A percentile compares a stretch with the other conserved stretches of the same genome.
Conservation (phyloP, 2,888 invertebrate genomes). For the Euplexia lucipara region DNA sequence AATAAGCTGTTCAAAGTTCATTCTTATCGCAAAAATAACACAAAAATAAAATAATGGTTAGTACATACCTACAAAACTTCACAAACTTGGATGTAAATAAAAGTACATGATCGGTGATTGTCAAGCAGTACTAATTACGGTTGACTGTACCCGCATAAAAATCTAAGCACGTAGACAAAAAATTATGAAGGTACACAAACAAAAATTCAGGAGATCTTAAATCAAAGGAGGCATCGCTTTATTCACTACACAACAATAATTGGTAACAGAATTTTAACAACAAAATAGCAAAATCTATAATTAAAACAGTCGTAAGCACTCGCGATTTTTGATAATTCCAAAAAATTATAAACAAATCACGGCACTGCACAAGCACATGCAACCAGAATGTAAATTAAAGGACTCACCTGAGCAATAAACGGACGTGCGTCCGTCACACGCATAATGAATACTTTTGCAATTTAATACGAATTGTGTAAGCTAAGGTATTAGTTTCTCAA, state of each 20-base stretch:
- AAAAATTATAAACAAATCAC: constrained; percentile 62
- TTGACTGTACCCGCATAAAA: constrained; percentile 61
- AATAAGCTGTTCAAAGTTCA: constrained; percentile 58
- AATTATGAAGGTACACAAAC: constrained; percentile 57
- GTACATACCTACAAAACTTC: constrained; percentile 63
- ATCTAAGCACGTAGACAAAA: constrained; percentile 59
- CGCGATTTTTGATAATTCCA: constrained; percentile 55
- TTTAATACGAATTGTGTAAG: constrained; percentile 78
- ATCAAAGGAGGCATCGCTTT: constrained; percentile 49
- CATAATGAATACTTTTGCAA: constrained; percentile 79
- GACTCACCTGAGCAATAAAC: constrained; percentile 84
- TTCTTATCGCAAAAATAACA: constrained; percentile 33
- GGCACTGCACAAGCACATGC: constrained; percentile 60
- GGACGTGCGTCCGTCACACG: constrained; percentile 82
- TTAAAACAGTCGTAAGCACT: constrained; percentile 70
- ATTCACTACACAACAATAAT: constrained; percentile 44
- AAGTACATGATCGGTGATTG: constrained; percentile 56
- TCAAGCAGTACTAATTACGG: constrained; percentile 59
- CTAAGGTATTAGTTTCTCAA: constrained; percentile 76
- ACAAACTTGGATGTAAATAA: constrained; percentile 58
- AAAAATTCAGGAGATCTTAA: constrained; percentile 36
- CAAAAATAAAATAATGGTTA: constrained; percentile 45
- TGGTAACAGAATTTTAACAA: constrained; percentile 45
- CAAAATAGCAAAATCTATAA: constrained; percentile 69
- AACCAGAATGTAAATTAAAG: constrained; percentile 69